Evolutionary conservation across 2,888 invertebrate genomes (phyloP), one percentile per base, ranked within the genome.

Genomic region (Drosophila kanekoi): DNA sequence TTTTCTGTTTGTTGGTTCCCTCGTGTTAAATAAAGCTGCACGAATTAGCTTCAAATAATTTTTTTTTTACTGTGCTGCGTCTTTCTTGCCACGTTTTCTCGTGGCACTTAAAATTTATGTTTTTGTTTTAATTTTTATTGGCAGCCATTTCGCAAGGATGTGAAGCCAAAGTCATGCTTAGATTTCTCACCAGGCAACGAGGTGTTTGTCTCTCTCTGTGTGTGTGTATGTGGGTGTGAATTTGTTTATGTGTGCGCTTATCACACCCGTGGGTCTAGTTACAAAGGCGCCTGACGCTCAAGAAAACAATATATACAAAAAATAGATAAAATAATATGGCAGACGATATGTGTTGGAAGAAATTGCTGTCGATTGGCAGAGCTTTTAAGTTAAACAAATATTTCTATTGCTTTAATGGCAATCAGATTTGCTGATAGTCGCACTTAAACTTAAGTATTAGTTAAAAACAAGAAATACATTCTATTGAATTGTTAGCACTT

Each of bases 121-220:
- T 76, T 76, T 61, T 75, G 65, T 63, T 75, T 67, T 72, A 75
- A 72, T 77, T 77, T 74, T 77, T 81, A 83, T 81, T 77, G 73
- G 54, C 64, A 59, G 71, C 51, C 68, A 82, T 77, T 79, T 65
- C 18, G 48, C 32, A 60, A 54, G 49, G 14, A 60, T 63, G 60
- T n/a, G 23, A 59, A 52, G 60, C 56, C 63, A 48, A 61, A 59
- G 49, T 35, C 47, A 52, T 44, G 51, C 48, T 60, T 35, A 64
- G 59, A 82, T 77, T 67, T 67, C 33, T 56, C 28, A 18, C 69
- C 20, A 44, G 32, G 64, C 60, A 64, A 64, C 53, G 38, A 32
- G 43, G 44, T 49, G 37, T 44, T 16, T 47, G 20, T 10, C 14
- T 18, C 8, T 18, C 4, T 59, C 38, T 33, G 28, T 40, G 33